Evolutionary conservation across 1,140 invertebrate genomes (phyloP).

Genomic region (Heterodera carotae): DNA sequence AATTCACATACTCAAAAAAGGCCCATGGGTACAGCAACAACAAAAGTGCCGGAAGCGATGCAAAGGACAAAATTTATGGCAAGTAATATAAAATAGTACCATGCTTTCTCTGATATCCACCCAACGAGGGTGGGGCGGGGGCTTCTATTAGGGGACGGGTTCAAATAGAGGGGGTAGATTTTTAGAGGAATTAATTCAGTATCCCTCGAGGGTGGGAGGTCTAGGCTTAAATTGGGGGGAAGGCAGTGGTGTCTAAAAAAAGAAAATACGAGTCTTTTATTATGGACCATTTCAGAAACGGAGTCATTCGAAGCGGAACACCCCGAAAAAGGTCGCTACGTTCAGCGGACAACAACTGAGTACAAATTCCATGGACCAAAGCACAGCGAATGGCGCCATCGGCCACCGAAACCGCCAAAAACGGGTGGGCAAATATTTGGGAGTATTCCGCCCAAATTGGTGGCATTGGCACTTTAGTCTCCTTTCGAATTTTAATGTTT

Average conservation of each 20-base stretch:
- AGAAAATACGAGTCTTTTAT: no score
- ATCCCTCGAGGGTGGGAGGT: no score
- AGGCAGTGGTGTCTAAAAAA: no score
- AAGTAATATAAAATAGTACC: neutral
- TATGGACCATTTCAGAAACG: neutral
- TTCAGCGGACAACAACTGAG: neutral
- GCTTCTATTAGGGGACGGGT: no score
- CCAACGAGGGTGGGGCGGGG: no score
- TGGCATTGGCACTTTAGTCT: no score
- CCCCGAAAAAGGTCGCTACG: neutral
- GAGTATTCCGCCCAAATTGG: no score
- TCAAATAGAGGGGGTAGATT: no score
- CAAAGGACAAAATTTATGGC: neutral
- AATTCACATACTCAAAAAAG: neutral
- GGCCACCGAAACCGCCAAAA: neutral
- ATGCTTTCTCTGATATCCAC: no score
- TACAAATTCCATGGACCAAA: neutral
- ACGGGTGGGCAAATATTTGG: neutral
- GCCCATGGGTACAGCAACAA: neutral
- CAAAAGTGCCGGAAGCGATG: neutral
- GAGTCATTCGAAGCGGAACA: neutral
- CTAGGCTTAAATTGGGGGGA: no score
- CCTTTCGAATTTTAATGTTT: neutral
- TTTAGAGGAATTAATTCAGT: no score
- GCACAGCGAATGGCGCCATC: constrained; percentile 1